Conservation (phyloP, 1,140 invertebrate species). For the Aleiodes sp. region DNA sequence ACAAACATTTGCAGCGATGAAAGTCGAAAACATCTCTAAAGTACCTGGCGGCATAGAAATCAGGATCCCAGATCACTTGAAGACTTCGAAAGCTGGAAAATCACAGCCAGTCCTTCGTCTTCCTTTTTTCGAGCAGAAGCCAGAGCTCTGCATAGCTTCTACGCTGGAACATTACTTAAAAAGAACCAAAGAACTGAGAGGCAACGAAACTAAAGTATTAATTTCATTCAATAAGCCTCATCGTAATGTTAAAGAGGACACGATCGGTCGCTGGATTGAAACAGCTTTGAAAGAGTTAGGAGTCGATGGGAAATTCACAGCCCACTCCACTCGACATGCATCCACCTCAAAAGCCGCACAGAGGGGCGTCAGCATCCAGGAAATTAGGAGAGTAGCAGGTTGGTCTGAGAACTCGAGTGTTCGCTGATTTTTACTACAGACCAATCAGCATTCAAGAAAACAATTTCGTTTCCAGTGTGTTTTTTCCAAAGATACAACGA, state of each 20-base stretch:
- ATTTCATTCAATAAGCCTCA: constrained; percentile 33
- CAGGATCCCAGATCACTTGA: neutral
- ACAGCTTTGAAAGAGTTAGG: constrained; percentile 14
- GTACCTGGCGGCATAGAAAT: neutral
- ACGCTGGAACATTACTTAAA: neutral
- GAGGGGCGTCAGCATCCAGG: too few relatives aligned
- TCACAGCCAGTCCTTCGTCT: neutral
- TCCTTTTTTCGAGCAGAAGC: neutral
- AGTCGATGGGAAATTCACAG: constrained; percentile 32
- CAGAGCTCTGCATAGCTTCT: neutral
- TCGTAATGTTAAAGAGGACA: constrained; percentile 24
- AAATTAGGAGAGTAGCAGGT: constrained; percentile 34
- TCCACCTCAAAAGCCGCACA: too few relatives aligned
- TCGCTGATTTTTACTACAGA: too few relatives aligned
- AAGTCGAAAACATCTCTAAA: neutral
- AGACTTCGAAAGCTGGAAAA: neutral
- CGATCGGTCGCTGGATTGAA: constrained; percentile 37
- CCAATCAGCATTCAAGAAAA: too few relatives aligned
- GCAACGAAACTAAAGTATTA: neutral
- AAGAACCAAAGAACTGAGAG: neutral
- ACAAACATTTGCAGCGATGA: neutral
- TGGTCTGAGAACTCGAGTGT: too few relatives aligned
- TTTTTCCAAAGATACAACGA: too few relatives aligned
- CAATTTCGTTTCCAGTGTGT: too few relatives aligned
- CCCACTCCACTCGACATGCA: constrained; percentile 41